Conservation (phyloP, 1,140 invertebrate species). For the Monochamus saltuarius region DNA sequence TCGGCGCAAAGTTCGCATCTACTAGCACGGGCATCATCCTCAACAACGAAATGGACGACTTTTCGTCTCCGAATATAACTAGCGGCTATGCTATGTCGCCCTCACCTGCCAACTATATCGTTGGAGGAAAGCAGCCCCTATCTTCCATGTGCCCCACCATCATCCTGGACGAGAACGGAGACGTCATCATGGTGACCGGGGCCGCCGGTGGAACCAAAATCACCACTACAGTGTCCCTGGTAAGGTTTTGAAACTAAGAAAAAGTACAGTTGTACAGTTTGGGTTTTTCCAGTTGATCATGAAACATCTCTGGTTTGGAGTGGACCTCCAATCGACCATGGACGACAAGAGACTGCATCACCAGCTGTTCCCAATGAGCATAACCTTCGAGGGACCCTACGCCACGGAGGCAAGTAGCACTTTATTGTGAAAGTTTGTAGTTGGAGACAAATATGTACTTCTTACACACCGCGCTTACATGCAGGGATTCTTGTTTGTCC, state of each 20-base stretch:
- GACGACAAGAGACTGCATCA: conserved; percentile 44
- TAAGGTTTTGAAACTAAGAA: conserved; percentile 48
- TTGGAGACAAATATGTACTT: conserved; percentile 52
- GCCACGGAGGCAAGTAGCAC: conserved; percentile 53
- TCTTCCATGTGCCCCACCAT: conserved; percentile 90
- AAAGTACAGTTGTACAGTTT: too few relatives aligned
- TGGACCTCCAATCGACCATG: conserved; percentile 37
- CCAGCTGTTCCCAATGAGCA: conserved; percentile 70
- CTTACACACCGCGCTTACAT: too few relatives aligned
- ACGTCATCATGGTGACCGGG: conserved; percentile 71
- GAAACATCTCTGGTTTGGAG: conserved; percentile 39
- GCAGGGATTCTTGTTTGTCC: too few relatives aligned
- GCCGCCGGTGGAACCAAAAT: conserved; percentile 90
- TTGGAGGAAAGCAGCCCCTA: conserved; percentile 77
- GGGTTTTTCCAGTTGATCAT: conserved; percentile 51
- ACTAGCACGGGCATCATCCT: conserved; percentile 84
- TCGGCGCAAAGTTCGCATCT: conserved; percentile 73
- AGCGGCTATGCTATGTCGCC: conserved; percentile 80
- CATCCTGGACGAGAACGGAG: conserved; percentile 62
- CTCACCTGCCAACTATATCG: conserved; percentile 79
- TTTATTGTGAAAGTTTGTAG: conserved; percentile 64
- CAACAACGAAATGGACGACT: conserved; percentile 97
- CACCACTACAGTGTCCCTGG: conserved; percentile 75
- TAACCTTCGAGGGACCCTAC: conserved; percentile 65
- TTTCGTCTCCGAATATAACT: conserved; percentile 76